Percentiles rank a stretch among this genome's conserved stretches.
phyloP scores from a whole-genome alignment of 92 coral and sea anemone species.

The Epizoanthus fatuus region DNA sequence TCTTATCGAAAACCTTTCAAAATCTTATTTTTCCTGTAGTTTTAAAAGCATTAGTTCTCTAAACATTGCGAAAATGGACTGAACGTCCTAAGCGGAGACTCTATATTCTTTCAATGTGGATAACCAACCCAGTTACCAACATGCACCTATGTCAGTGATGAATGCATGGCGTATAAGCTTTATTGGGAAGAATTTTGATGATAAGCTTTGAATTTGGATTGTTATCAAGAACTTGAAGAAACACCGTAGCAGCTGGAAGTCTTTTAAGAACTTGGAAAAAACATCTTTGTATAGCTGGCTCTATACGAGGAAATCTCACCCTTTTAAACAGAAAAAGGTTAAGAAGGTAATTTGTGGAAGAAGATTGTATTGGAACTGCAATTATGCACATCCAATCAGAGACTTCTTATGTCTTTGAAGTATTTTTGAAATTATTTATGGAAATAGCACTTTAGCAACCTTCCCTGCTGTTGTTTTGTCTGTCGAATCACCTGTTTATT shows the following conservation, averaged over 20 bases:
- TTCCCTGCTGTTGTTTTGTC: conserved; percentile 2
- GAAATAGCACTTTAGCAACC: conserved; percentile 6
- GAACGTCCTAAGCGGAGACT: neutral
- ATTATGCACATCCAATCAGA: too few species aligned
- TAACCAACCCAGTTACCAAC: too few species aligned
- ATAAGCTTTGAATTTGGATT: neutral
- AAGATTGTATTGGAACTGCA: too few species aligned
- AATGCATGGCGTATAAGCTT: neutral
- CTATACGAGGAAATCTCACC: too few species aligned
- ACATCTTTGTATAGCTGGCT: neutral
- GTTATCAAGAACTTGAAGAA: neutral
- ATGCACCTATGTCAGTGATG: neutral
- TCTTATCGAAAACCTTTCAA: conserved; percentile 33
- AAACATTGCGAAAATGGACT: neutral
- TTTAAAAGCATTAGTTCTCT: neutral
- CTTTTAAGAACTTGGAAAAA: neutral
- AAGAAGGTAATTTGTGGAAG: too few species aligned
- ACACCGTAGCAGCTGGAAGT: too few species aligned
- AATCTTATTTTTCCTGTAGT: neutral
- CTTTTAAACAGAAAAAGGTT: too few species aligned
- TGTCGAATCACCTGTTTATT: conserved; percentile 16
- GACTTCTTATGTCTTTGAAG: neutral
- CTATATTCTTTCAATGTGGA: neutral
- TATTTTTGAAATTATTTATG: neutral
- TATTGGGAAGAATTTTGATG: neutral